Evolutionary conservation across 2,113 vertebrate genomes (phyloP).

Genomic region (Corythornis madagascariensis): DNA sequence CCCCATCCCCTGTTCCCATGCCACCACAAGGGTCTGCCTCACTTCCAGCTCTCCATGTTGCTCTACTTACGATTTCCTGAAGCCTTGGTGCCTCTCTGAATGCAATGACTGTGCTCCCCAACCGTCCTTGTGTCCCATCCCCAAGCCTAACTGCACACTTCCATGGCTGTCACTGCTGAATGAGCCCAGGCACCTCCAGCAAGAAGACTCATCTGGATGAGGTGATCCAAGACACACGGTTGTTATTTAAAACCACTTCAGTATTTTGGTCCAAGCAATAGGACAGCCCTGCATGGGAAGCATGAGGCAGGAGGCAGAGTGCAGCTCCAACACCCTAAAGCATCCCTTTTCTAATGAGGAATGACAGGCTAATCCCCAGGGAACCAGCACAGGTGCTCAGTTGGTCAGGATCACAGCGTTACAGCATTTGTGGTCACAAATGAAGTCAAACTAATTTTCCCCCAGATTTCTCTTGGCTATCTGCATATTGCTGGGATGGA

Average conservation of each 20-base stretch:
- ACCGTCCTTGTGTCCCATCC: neutral
- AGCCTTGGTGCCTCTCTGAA: accelerated
- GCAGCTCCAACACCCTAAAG: neutral
- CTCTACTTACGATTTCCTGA: neutral
- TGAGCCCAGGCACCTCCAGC: neutral
- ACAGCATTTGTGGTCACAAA: neutral
- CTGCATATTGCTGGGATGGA: neutral
- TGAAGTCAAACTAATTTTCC: neutral
- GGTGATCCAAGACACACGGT: accelerated
- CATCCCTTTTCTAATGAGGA: accelerated
- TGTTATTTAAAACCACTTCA: neutral
- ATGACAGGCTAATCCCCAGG: neutral
- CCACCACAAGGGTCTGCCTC: neutral
- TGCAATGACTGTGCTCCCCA: accelerated
- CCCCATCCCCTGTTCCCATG: accelerated
- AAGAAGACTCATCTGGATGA: neutral
- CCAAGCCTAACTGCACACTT: neutral
- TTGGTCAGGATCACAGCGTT: neutral
- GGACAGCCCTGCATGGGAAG: neutral
- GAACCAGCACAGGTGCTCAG: accelerated
- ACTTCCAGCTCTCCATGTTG: neutral
- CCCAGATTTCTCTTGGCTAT: neutral
- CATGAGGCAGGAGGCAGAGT: neutral
- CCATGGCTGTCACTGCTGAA: accelerated
- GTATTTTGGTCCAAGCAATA: neutral